Percentiles rank a stretch among this genome's conserved stretches.
These are phyloP conservation scores for Alethe castanea DNA, from an alignment of 2,113 vertebrate species.

Conservation along the genomic window DNA sequence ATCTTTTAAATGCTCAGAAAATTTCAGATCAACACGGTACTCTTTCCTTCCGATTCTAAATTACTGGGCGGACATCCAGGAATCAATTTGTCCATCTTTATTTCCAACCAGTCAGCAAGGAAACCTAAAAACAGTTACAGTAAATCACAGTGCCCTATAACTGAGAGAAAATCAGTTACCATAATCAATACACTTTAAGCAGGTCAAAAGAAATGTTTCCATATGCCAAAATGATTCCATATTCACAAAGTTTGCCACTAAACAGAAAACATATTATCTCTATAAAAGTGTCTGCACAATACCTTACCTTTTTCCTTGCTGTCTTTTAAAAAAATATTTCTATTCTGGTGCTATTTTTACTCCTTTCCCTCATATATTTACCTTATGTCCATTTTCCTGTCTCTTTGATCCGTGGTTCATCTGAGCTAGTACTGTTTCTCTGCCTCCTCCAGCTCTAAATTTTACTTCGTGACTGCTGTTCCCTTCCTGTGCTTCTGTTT, in stretches of 20 bases:
- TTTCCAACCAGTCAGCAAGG: slow-evolving; percentile 32
- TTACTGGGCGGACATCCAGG: not conserved
- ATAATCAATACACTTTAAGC: slow-evolving; percentile 71
- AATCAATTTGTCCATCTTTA: slow-evolving; percentile 34
- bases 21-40: not conserved
- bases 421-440: not conserved
- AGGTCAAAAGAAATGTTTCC: slow-evolving; percentile 71
- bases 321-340: not conserved
- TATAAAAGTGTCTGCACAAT: not conserved
- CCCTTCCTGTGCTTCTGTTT: not conserved
- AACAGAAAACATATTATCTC: slow-evolving; percentile 69
- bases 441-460: not conserved
- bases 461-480: not conserved
- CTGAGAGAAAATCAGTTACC: slow-evolving; percentile 69
- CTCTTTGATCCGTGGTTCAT: not conserved
- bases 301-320: not conserved
- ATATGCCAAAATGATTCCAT: slow-evolving; percentile 72
- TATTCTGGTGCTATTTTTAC: not conserved
- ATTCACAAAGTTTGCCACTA: slow-evolving; percentile 51
- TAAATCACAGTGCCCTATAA: slow-evolving; percentile 61
- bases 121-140: slow-evolving; percentile 63
- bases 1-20: slow-evolving; percentile 40
- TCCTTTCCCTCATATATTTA: not conserved
- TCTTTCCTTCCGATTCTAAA: not conserved
- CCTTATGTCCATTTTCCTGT: not conserved